Evolutionary conservation across 2,888 invertebrate genomes (phyloP).

Genomic region (Pandemis heparana): DNA sequence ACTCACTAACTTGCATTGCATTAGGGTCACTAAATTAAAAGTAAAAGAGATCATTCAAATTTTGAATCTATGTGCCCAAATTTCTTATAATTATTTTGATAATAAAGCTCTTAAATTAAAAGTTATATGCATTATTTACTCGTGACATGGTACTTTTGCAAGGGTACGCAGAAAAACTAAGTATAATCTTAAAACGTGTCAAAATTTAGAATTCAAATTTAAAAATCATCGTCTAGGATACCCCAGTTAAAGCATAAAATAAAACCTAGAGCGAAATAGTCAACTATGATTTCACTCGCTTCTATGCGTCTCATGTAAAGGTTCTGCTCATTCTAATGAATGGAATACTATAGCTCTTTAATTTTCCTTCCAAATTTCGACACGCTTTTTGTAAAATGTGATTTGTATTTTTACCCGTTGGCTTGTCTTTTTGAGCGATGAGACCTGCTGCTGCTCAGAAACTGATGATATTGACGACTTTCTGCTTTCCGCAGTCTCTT

Average conservation of each 20-base stretch:
- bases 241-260: background rate
- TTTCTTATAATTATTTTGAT: background rate
- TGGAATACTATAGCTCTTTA: too few relatives aligned
- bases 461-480: slow-evolving; percentile 77
- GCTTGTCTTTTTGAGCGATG: slow-evolving; percentile 71
- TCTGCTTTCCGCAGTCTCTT: slow-evolving; percentile 80
- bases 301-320: too few relatives aligned
- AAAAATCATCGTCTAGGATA: background rate
- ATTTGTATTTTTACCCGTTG: slow-evolving; percentile 65
- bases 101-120: background rate
- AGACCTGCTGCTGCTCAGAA: slow-evolving; percentile 73
- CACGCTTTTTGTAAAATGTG: background rate
- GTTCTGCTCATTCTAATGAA: too few relatives aligned
- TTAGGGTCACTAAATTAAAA: background rate
- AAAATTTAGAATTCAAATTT: slow-evolving; percentile 1
- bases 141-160: background rate
- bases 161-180: slow-evolving; percentile 4
- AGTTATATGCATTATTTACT: slow-evolving; percentile 3
- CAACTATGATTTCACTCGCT: too few relatives aligned
- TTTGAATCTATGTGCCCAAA: background rate
- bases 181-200: slow-evolving; percentile 2
- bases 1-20: background rate
- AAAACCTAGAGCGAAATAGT: background rate
- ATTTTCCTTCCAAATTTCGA: slow-evolving; percentile 11
- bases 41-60: background rate